A percentile compares a stretch with the other conserved stretches of the same genome.
phyloP scores from a whole-genome alignment of 1,140 invertebrate genomes.

The Drosophila teissieri region DNA sequence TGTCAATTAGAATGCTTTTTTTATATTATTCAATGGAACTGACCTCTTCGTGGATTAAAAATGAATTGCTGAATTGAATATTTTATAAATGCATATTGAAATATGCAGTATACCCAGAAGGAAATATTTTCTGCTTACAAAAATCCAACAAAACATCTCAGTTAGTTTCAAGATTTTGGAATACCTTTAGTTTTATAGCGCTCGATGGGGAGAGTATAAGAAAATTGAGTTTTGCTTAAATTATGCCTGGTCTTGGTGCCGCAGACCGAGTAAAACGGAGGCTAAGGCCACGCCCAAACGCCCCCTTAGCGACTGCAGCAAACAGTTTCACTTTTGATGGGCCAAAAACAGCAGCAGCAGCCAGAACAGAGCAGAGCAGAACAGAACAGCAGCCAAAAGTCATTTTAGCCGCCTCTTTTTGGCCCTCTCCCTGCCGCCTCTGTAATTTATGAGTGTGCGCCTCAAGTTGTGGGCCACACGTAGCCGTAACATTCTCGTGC shows the following conservation, averaged over 20 bases:
- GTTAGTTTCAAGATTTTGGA: not conserved
- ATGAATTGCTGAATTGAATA: not conserved
- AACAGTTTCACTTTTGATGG: constrained; percentile 73
- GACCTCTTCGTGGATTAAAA: not conserved
- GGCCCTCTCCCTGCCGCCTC: constrained; percentile 30
- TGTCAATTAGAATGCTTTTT: not conserved
- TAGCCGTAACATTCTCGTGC: constrained; percentile 37
- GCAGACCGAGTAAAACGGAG: constrained; percentile 26
- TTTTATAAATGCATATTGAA: too few relatives aligned
- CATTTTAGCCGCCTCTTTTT: constrained; percentile 57
- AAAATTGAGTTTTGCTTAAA: constrained; percentile 73
- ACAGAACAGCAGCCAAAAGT: constrained; percentile 60
- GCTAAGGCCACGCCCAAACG: constrained; percentile 58
- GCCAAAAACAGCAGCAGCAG: constrained; percentile 52
- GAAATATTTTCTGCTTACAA: too few relatives aligned
- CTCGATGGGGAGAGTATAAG: constrained; percentile 11
- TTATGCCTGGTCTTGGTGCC: constrained; percentile 58
- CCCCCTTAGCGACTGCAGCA: constrained; percentile 70
- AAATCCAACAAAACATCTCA: not conserved
- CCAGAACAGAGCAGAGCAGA: constrained; percentile 21
- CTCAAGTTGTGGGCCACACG: constrained; percentile 73
- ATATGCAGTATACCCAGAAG: too few relatives aligned
- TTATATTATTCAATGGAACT: not conserved
- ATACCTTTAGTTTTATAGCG: constrained; percentile 15
- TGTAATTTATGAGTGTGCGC: constrained; percentile 80